Base-by-base conservation (phyloP, 2,888 invertebrate species). In the Drosophila lutescens region DNA sequence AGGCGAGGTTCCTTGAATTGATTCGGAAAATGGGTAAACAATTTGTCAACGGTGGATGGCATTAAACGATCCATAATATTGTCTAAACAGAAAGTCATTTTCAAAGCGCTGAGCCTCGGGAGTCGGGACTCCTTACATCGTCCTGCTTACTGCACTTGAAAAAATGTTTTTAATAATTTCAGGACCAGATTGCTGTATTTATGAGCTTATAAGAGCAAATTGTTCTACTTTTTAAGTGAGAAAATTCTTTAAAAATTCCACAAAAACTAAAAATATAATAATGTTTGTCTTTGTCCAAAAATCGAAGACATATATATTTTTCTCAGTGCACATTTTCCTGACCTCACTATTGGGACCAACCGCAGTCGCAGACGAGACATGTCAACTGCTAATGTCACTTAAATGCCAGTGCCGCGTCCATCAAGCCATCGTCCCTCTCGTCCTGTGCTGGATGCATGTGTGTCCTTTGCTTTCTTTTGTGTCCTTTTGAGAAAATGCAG, bases 21-120 rank as follows among this genome's bases (percentile, higher is more conserved):
- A 79, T 83, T 88, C 79, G 67, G 77, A 26, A 26, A 77, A 79
- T 61, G 74, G 59, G 72, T 71, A 51, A 57, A 70, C 78, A 79
- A 88, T 84, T 83, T 83, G 84, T 78, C 83, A 85, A 71, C 80
- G 58, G 68, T 68, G 53, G 30, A 36, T 40, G 50, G 57, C 72
- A 46, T 74, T 57, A 67, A 73, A 70, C 79, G 74, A 72, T 83
- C 56, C 86, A 78, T 78, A 84, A 84, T 86, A 75, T 88, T 84
- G 85, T 80, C 80, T 83, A 88, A 83, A 83, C 84, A 77, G 69
- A 66, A 65, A 69, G 60, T 67, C 73, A 83, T 86, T 81, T 70
- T 57, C 69, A 68, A 71, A 70, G 74, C 82, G 46, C 36, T 36
- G 50, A 38, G 50, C 53, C 30, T 56, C 30, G 46, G 47, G 50